These are phyloP conservation scores for Carettochelys insculpta DNA, from an alignment of 2,113 vertebrate species.

Conservation along the genomic window DNA sequence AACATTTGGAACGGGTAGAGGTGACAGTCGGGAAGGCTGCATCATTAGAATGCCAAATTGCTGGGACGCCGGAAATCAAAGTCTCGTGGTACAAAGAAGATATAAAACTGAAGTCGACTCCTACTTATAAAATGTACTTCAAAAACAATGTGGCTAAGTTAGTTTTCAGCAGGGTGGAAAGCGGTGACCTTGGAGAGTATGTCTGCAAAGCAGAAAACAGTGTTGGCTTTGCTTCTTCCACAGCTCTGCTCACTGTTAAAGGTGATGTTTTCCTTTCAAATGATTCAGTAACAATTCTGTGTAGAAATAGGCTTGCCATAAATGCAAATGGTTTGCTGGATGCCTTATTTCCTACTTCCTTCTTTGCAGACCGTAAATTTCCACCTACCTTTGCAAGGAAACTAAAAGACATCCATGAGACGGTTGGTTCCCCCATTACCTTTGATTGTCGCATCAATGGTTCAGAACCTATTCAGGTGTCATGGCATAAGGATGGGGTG, in stretches of 20 bases:
- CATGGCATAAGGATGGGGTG: constrained; percentile 93
- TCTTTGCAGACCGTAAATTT: constrained; percentile 90
- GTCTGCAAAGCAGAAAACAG: constrained; percentile 94
- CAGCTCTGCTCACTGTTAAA: constrained; percentile 80
- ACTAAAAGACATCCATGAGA: constrained; percentile 91
- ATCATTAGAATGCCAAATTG: constrained; percentile 91
- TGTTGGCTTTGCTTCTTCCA: constrained; percentile 87
- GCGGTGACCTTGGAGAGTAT: constrained; percentile 90
- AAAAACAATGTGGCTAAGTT: constrained; percentile 89
- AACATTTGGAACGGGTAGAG: constrained; percentile 88
- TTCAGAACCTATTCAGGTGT: constrained; percentile 91
- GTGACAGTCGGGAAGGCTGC: constrained; percentile 88
- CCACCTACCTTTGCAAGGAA: constrained; percentile 94
- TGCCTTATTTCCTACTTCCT: constrained; percentile 29
- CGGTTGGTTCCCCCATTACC: constrained; percentile 82
- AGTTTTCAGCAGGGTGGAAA: constrained; percentile 87
- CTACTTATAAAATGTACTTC: constrained; percentile 90
- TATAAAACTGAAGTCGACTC: constrained; percentile 91
- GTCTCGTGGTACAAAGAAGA: constrained; percentile 98
- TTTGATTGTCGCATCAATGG: constrained; percentile 95
- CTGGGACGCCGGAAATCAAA: constrained; percentile 94
- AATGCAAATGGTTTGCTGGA: not conserved
- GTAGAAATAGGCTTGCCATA: not conserved
- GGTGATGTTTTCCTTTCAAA: constrained; percentile 72
- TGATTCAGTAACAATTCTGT: not conserved